These are phyloP conservation scores for Drosophila nr. medialis DNA, from an alignment of 2,888 invertebrate genomes.

Conservation along the genomic window DNA sequence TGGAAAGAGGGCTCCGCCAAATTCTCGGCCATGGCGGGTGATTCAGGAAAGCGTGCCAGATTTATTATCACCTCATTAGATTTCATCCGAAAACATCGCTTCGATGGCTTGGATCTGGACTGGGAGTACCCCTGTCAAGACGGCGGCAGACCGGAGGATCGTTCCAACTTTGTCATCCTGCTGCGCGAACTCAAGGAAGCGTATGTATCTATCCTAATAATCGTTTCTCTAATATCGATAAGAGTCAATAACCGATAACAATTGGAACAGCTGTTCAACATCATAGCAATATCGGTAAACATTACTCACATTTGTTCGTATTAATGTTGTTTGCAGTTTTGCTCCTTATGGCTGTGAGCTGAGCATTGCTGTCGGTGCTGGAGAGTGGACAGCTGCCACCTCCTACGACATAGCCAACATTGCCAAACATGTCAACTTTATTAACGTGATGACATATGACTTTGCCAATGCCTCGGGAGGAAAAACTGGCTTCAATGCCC, in stretches of 20 bases:
- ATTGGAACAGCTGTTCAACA: background rate
- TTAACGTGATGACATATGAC: slow-evolving; percentile 72
- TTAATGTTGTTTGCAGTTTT: slow-evolving; percentile 39
- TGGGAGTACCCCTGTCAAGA: slow-evolving; percentile 94
- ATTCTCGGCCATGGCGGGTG: slow-evolving; percentile 92
- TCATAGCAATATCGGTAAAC: background rate
- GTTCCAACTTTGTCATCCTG: slow-evolving; percentile 88
- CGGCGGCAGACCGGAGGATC: slow-evolving; percentile 86
- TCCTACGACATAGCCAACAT: slow-evolving; percentile 67
- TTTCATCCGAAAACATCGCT: slow-evolving; percentile 91
- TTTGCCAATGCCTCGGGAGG: slow-evolving; percentile 67
- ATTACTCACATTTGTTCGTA: background rate
- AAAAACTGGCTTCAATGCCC: slow-evolving; percentile 60
- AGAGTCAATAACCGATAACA: background rate
- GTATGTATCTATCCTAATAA: slow-evolving; percentile 66
- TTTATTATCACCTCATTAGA: slow-evolving; percentile 90
- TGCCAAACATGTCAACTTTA: slow-evolving; percentile 64
- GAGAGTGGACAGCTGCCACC: slow-evolving; percentile 44
- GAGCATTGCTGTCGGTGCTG: slow-evolving; percentile 87
- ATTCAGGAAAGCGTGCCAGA: slow-evolving; percentile 88
- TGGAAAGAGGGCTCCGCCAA: slow-evolving; percentile 97
- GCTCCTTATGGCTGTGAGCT: slow-evolving; percentile 85
- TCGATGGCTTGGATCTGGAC: slow-evolving; percentile 96
- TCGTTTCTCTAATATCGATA: slow-evolving; percentile 82
- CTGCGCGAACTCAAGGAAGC: slow-evolving; percentile 62